Conservation (phyloP, 2,797 vertebrate genomes). For the Leptoclinus maculatus region DNA sequence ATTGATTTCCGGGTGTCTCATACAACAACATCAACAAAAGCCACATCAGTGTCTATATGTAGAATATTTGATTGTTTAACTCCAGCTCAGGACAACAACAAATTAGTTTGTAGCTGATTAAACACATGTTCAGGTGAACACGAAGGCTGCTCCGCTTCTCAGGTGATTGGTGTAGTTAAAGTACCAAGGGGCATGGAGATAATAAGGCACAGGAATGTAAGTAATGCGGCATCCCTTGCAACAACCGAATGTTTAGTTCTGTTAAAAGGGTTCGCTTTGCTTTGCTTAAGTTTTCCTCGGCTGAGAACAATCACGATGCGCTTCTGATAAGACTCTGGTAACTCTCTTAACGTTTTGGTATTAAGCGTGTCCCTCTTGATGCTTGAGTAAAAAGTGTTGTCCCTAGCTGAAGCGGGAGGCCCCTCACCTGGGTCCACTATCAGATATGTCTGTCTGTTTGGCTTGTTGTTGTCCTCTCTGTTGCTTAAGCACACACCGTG, state of each 20-base stretch:
- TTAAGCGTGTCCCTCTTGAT: not conserved
- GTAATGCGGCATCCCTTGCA: conserved; percentile 57
- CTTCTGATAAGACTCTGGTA: not conserved
- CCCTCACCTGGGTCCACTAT: not conserved
- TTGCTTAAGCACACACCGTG: not conserved
- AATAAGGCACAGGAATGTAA: conserved; percentile 75
- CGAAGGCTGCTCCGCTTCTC: conserved; percentile 52
- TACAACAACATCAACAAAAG: not conserved
- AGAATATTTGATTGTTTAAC: not conserved
- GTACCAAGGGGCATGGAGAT: conserved; percentile 71
- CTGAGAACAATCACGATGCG: not conserved
- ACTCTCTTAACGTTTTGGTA: not conserved
- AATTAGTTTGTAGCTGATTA: not conserved
- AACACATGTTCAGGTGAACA: conserved; percentile 56
- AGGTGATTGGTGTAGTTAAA: conserved; percentile 69
- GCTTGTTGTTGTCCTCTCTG: not conserved
- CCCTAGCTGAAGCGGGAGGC: not conserved
- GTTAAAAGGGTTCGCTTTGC: not conserved
- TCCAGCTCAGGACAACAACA: not conserved
- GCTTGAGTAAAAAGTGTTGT: not conserved
- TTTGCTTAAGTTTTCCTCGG: not conserved
- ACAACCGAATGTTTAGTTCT: conserved; percentile 24
- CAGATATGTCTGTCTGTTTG: not conserved
- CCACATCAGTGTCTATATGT: not conserved
- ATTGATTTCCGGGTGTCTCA: not conserved